Conservation (phyloP, 2,888 invertebrate species). For the Drosophila fulvimacula region DNA sequence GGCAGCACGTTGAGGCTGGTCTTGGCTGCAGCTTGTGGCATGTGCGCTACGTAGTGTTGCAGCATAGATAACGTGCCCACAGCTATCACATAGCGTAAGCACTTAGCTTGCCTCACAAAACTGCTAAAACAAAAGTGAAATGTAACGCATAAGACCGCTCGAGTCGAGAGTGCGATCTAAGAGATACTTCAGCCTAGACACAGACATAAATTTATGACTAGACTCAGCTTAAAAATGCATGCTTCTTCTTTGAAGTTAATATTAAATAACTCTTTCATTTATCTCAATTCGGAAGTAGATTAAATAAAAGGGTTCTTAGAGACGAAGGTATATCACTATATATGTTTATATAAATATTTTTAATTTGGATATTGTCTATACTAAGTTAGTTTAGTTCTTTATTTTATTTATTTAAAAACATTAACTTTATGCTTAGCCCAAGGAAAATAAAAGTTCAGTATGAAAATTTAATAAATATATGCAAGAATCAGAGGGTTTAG, state of each 20-base stretch:
- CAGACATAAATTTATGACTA: neutral
- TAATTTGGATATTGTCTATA: no score
- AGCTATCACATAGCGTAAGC: slow-evolving; percentile 19
- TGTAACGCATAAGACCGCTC: slow-evolving; percentile 18
- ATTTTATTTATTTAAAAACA: no score
- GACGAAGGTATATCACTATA: no score
- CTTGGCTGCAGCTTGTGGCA: slow-evolving; percentile 7
- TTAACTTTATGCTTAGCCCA: no score
- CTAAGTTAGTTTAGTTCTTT: no score
- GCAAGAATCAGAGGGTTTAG: no score
- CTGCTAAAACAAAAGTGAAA: slow-evolving; percentile 21
- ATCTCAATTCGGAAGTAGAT: no score
- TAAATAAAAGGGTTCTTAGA: no score
- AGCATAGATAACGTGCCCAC: slow-evolving; percentile 22
- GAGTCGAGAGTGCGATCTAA: neutral
- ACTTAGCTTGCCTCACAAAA: slow-evolving; percentile 16
- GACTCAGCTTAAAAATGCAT: neutral
- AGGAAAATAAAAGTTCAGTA: no score
- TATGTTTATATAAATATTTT: no score
- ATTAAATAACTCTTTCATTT: neutral
- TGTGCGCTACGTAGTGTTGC: slow-evolving; percentile 5
- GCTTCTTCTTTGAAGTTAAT: neutral
- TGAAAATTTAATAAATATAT: no score
- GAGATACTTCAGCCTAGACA: neutral
- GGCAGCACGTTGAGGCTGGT: slow-evolving; percentile 39